Base-by-base conservation (phyloP, 92 coral and sea anemone species). In the Diadumene lineata region DNA sequence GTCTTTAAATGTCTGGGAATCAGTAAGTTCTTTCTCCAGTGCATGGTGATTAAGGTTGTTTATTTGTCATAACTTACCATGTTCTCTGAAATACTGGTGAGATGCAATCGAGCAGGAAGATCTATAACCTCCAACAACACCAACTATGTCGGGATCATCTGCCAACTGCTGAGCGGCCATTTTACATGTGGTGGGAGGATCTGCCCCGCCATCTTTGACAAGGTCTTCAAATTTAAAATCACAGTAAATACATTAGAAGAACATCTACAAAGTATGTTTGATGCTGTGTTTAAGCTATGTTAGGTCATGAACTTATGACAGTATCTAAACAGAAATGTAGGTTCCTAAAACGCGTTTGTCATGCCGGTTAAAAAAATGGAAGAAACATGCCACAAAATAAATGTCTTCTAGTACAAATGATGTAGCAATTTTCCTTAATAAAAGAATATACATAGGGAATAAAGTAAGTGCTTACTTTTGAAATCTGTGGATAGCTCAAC, bases 91-190 rank as follows among this genome's bases (percentile, higher is more conserved):
- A 65, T 91, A 96, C 75, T 84, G 97, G 68, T 96, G 97, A 2
- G 97, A 84, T 29, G 92, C 96, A 55, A 87, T 89, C 23, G 99
- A 96, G 72, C 99, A 96, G 21, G 94, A 86, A 13, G 99, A 96
- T 18, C 99, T 84, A 60, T 88, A 84, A 1, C 96, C 99, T 21
- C 99, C 99, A 0, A 96, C 97, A 11, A 96, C 96, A 25, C 99
- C 99, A 33, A 96, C 99, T 33, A 96, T 82, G 16, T 89, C 80
- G 17, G 92, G 66, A 53, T 96, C 99, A 9, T 94, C 99, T 31
- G 97, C 97, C 21, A 96, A 74, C 72, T 96, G 93, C 70, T 96
- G 97, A 26, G 97, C 99, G 2, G 97, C 93, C 33, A 89, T 81
- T 44, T 87, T 90, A 56, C 99, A 96, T 18, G 90, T 83, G 1